A percentile compares a stretch with the other conserved stretches of the same genome.
These are phyloP conservation scores for Hirudinaria manillensis DNA, from an alignment of 2,888 invertebrate species.

Conservation along the genomic window DNA sequence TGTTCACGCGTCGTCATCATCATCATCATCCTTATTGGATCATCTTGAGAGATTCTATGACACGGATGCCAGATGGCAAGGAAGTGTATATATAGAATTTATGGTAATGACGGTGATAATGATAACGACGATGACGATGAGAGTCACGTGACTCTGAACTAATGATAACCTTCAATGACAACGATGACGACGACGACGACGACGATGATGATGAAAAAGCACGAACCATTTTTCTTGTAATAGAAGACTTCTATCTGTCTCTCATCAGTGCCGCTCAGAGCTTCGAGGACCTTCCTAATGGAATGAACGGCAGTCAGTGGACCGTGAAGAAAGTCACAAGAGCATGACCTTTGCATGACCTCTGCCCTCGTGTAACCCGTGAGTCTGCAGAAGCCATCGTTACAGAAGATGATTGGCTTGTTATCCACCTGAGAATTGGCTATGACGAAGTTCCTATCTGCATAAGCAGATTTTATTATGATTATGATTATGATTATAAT, in stretches of 20 bases:
- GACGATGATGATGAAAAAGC: slow-evolving; percentile 6
- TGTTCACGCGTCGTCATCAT: background rate
- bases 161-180: too few relatives aligned
- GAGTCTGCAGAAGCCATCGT: slow-evolving; percentile 74
- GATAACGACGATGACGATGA: background rate
- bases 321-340: slow-evolving; percentile 74
- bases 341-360: slow-evolving; percentile 72
- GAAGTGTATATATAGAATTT: background rate
- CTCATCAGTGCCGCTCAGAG: slow-evolving; percentile 67
- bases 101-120: background rate
- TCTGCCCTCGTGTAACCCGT: slow-evolving; percentile 71
- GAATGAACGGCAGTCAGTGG: slow-evolving; percentile 59
- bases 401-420: slow-evolving; percentile 75
- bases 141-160: background rate
- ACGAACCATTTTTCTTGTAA: slow-evolving; percentile 74
- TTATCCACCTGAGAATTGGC: slow-evolving; percentile 67
- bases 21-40: background rate
- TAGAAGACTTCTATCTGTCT: slow-evolving; percentile 73
- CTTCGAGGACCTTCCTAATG: slow-evolving; percentile 63
- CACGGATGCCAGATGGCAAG: background rate
- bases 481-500: too few relatives aligned
- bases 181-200: background rate
- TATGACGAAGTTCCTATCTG: slow-evolving; percentile 77
- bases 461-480: too few relatives aligned
- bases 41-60: background rate